A percentile compares a stretch with the other conserved stretches of the same genome.
Conservation (phyloP, 53 echinoderm and acorn worm genomes). For the Zoroaster sp. region DNA sequence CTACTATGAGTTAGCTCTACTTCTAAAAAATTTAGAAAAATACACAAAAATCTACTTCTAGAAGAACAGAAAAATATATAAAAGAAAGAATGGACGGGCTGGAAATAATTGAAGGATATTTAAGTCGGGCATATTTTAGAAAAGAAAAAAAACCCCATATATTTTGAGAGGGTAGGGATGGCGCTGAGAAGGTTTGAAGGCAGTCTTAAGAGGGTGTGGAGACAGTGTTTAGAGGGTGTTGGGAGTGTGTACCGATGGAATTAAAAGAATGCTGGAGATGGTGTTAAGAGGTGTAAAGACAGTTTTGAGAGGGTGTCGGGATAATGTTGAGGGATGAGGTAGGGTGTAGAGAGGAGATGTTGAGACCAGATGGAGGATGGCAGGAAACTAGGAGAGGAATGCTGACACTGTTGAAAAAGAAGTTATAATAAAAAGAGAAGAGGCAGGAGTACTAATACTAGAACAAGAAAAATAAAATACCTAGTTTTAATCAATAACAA, state of each 20-base stretch:
- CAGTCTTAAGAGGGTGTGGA: background rate
- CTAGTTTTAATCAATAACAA: background rate
- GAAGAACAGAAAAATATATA: background rate
- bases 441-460: background rate
- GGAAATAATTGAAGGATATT: background rate
- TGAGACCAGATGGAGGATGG: no score
- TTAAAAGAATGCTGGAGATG: no score
- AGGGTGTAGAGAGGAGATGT: no score
- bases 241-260: background rate
- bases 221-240: background rate
- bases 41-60: background rate
- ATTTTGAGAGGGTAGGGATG: background rate
- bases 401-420: background rate
- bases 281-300: no score
- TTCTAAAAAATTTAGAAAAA: background rate
- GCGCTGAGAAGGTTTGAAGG: background rate
- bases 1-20: background rate
- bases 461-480: background rate
- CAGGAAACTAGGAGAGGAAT: background rate
- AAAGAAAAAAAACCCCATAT: background rate
- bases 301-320: no score
- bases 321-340: no score
- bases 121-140: background rate
- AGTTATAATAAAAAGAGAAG: background rate
- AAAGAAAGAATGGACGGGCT: background rate